A percentile compares a stretch with the other conserved stretches of the same genome.
Evolutionary conservation across 2,888 invertebrate genomes (phyloP).

Genomic region (Nephrotoma guestfalica): DNA sequence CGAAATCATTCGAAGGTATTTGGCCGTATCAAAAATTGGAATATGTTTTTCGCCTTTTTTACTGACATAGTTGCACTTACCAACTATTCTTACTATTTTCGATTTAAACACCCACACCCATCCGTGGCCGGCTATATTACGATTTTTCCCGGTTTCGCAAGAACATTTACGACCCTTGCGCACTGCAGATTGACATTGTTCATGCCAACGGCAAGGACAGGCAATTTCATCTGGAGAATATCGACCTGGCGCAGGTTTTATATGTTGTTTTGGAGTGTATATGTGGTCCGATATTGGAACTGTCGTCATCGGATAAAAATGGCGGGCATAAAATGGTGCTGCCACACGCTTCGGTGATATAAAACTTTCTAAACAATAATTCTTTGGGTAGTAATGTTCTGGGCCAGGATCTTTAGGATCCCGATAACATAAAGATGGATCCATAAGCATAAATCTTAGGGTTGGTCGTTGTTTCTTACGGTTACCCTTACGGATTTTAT

Average conservation of each 20-base stretch:
- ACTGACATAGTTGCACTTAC: background rate
- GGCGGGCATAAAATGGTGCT: background rate
- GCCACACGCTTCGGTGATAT: background rate
- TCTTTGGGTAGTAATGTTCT: conserved; percentile 26
- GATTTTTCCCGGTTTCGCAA: background rate
- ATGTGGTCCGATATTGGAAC: conserved; percentile 8
- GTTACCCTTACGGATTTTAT: background rate
- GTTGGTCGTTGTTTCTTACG: conserved; percentile 20
- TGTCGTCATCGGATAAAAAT: conserved; percentile 9
- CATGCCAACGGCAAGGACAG: conserved; percentile 7
- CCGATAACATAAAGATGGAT: conserved; percentile 35
- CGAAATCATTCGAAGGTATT: conserved; percentile 10
- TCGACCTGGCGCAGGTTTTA: conserved; percentile 16
- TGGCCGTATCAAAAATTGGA: conserved; percentile 4
- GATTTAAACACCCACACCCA: conserved; percentile 17
- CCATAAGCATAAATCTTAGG: conserved; percentile 34
- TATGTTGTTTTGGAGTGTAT: background rate
- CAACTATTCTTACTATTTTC: conserved; percentile 7
- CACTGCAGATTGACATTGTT: background rate
- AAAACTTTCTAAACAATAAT: background rate
- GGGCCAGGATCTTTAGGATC: conserved; percentile 39
- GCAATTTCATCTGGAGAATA: conserved; percentile 12
- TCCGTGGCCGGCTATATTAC: conserved; percentile 15
- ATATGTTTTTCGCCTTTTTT: background rate
- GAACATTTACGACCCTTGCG: background rate